phyloP scores from a whole-genome alignment of 2,888 invertebrate genomes.

The Palloptera scutellata region DNA sequence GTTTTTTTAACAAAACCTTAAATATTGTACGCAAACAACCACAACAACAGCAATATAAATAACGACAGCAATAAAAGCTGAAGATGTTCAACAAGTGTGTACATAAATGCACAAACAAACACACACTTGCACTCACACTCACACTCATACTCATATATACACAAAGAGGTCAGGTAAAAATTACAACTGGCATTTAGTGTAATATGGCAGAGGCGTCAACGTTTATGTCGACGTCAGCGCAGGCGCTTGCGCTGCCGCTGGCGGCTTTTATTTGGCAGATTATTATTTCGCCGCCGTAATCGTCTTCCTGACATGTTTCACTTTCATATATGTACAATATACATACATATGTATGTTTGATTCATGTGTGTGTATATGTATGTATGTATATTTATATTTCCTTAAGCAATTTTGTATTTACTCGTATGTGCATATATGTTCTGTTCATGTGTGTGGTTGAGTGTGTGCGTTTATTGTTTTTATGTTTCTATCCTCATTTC shows the following conservation, averaged over 20 bases:
- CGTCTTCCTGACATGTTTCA: neutral
- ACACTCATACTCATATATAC: conserved; percentile 5
- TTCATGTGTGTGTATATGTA: conserved; percentile 5
- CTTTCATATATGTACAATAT: neutral
- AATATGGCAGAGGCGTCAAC: neutral
- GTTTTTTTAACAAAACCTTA: too few relatives aligned
- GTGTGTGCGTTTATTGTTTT: neutral
- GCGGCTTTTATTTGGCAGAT: conserved; percentile 21
- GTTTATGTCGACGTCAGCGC: neutral
- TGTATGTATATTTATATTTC: neutral
- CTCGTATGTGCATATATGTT: neutral
- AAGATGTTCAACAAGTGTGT: conserved; percentile 35
- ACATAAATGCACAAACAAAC: conserved; percentile 4
- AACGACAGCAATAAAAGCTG: neutral
- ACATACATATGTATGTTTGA: neutral
- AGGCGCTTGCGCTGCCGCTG: neutral
- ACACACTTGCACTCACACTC: neutral
- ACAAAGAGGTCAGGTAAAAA: conserved; percentile 4
- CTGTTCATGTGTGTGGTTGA: neutral
- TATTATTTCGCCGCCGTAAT: conserved; percentile 18
- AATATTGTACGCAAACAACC: neutral
- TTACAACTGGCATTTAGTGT: neutral
- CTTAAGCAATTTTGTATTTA: neutral
- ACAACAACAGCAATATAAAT: neutral
- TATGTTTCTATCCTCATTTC: conserved; percentile 10